Evolutionary conservation across 2,888 invertebrate genomes (phyloP).

Genomic region (Drosophila limbata): DNA sequence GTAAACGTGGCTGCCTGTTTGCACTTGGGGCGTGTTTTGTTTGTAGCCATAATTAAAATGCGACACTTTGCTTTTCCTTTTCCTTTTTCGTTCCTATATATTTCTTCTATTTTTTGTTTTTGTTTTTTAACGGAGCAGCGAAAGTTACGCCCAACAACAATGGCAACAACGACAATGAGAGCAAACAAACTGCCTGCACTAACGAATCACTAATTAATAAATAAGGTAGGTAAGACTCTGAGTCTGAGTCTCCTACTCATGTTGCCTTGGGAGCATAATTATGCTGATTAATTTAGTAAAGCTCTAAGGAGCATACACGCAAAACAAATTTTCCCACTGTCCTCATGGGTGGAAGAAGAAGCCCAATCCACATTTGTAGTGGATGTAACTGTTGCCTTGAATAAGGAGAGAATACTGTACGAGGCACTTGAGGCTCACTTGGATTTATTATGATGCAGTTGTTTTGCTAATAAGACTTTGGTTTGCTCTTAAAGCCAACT

Average conservation of each 20-base stretch:
- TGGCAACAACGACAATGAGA: conserved; percentile 25
- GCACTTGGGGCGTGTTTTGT: conserved; percentile 53
- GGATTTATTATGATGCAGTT: conserved; percentile 27
- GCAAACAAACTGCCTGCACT: conserved; percentile 55
- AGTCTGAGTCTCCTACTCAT: conserved; percentile 16
- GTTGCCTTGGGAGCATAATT: conserved; percentile 67
- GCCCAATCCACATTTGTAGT: conserved; percentile 50
- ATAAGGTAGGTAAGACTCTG: conserved; percentile 46
- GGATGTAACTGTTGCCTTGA: conserved; percentile 12
- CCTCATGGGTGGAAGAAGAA: conserved; percentile 21
- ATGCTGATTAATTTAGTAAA: conserved; percentile 73
- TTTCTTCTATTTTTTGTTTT: background rate
- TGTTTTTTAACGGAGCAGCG: conserved; percentile 25
- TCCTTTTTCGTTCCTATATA: conserved; percentile 3
- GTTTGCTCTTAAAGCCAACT: conserved; percentile 7
- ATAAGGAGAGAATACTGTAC: conserved; percentile 3
- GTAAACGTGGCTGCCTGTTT: conserved; percentile 67
- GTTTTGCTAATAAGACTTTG: conserved; percentile 12
- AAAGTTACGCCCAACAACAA: conserved; percentile 38
- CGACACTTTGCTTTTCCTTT: conserved; percentile 53
- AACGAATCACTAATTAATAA: conserved; percentile 75
- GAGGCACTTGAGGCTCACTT: conserved; percentile 37
- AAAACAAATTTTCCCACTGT: conserved; percentile 32
- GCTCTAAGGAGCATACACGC: conserved; percentile 43
- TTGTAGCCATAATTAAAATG: conserved; percentile 66